Base-by-base conservation (phyloP, 2,888 invertebrate genomes). In the Ferdinandea cuprea region DNA sequence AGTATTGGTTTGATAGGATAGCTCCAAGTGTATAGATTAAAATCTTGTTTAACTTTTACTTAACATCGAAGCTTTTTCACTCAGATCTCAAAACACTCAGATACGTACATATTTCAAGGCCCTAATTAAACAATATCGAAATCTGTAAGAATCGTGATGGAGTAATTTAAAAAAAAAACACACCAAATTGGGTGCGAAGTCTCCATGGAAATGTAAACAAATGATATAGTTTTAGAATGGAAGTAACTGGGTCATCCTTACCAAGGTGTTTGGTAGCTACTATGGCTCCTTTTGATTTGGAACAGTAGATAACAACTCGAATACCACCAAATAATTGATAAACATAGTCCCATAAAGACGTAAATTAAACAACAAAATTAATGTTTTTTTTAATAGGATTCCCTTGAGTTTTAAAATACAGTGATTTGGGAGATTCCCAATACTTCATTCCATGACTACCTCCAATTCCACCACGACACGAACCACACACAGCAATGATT, bases 101-200 rank as follows among this genome's bases (percentile, higher is more conserved):
- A 11, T 30, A 30, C 21, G 11, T 15, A 30, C n/a, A 15, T 15
- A 48, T 21, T 40, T 52, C 50, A 13, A 50, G 37, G 59, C 30
- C 37, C 48, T 71, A 58, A 71, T 68, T 56, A 56, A 56, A 25
- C 17, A 44, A 68, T 56, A 56, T 68, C 48, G 59, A 58, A 71
- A 58, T 69, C 48, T n/a, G 25, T 37, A 37, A 13, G 50, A 59
- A 30, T 58, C 69, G 69, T 69, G 69, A 58, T 48, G 5, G 17
- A 58, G 48, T 48, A 37, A 35, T 44, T 56, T 30, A 35, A 42
- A 25, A 48, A 15, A 32, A 8, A 17, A 11, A 37, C n/a, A 54
- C 8, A 68, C 8, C 48, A 17, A 40, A 66, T 17, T 21, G 35
- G 21, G 48, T 71, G 69, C 58, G 42, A 66, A 58, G 40, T 50